A percentile compares a stretch with the other conserved stretches of the same genome.
These are phyloP conservation scores for Polypedilum pembai DNA, from an alignment of 1,140 invertebrate species.

Conservation along the genomic window DNA sequence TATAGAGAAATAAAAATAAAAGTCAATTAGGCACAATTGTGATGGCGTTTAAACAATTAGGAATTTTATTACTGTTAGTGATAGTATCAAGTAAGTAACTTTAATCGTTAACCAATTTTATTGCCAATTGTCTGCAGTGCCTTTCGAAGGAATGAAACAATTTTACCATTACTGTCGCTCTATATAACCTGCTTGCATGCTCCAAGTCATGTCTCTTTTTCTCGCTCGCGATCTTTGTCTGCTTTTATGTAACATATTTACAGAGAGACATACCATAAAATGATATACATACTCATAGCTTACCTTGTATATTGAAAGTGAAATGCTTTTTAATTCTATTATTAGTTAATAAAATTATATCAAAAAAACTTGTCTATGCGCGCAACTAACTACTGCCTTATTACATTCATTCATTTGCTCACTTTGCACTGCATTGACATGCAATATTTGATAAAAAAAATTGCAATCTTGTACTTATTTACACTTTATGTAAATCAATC, in stretches of 20 bases:
- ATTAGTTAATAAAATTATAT: neutral
- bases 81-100: conserved; percentile 22
- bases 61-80: conserved; percentile 26
- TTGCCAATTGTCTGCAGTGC: neutral
- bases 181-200: neutral
- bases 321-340: conserved; percentile 13
- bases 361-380: neutral
- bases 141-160: neutral
- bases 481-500: neutral
- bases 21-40: conserved; percentile 8
- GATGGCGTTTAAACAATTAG: conserved; percentile 24
- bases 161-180: neutral
- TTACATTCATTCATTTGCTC: neutral
- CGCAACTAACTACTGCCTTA: neutral
- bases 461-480: neutral
- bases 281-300: neutral
- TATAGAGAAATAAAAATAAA: neutral
- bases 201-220: neutral
- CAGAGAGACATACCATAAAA: neutral
- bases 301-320: conserved; percentile 18
- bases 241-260: neutral
- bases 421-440: neutral
- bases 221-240: neutral
- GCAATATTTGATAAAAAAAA: neutral
- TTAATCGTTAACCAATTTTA: neutral